phyloP scores from a whole-genome alignment of 2,113 vertebrate genomes.

The human (Homo sapiens) region GRCh38 chr5:68181501-68182000 shows the following conservation, averaged over 20 bases:
- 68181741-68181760: background rate
- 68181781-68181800: background rate
- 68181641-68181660: background rate
- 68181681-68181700: background rate
- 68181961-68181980: background rate
- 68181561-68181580: background rate
- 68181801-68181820: background rate
- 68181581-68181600: background rate
- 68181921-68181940: background rate
- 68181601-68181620: background rate
- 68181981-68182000: background rate
- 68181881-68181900: background rate
- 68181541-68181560: background rate
- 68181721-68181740: background rate
- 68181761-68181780: background rate
- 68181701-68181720: background rate
- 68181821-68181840: background rate
- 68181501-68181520: background rate
- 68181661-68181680: too few species aligned
- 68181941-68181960: background rate
- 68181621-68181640: background rate
- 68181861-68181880: background rate
- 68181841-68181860: background rate
- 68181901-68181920: conserved; percentile 19
- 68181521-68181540: background rate